Base-by-base conservation (phyloP, 2,113 vertebrate genomes). In the Leiothrix lutea region DNA sequence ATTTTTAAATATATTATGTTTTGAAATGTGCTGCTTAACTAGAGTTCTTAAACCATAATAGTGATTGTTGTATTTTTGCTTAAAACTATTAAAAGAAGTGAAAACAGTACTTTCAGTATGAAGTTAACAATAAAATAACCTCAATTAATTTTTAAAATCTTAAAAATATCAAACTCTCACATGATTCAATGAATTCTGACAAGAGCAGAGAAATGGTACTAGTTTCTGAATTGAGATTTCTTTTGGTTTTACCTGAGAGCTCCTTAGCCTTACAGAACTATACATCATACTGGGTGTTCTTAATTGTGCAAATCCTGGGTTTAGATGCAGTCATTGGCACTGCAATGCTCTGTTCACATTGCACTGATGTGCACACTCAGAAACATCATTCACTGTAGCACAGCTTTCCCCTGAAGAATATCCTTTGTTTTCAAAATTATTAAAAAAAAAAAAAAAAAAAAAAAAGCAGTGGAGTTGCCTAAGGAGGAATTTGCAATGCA, bases 401-500 rank as follows among this genome's bases (percentile, higher is more conserved):
- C 35, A 66, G 69, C 4, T 66, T 79, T 90, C 51, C 83, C 60
- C 88, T 73, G 65, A 78, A 90, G 77, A 91, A 93, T 29, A 56
- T n/a, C 26, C 69, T 79, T 75, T 92, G 86, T 91, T 94, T 97
- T 64, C 80, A 71, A 90, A 95, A 74, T 74, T 74, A 60, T 50
- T 5, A 7, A 8, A 26, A 67, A 77, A 78, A 53, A 67, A 50
- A 22, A 45, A 45, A 44, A 44, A 48, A 29, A 40, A 71, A 53
- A 29, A 56, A n/a, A n/a, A 64, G 42, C 28, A 78, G 80, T 35
- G 35, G 71, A 73, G 65, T 79, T 89, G 92, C 89, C 84, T 36
- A 87, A 84, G 91, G 91, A 95, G 11, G 61, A 94, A 92, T 89
- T 92, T 92, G 88, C 83, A 89, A 64, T 33, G 89, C 61, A 57